Base-by-base conservation (phyloP, 2,797 vertebrate species). In the Sciaenops ocellatus region DNA sequence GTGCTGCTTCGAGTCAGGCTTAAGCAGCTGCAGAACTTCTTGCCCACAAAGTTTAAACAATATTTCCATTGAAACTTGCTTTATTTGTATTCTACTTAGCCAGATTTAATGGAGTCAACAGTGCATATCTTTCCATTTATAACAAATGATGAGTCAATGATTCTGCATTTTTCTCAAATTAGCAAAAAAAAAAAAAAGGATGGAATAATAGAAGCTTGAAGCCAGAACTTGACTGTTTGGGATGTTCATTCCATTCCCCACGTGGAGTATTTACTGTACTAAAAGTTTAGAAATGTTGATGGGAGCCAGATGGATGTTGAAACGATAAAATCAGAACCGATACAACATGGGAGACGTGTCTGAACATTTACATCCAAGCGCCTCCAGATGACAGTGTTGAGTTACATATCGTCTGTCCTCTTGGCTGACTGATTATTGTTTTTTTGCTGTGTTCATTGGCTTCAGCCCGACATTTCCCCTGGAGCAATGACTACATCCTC, bases 381-480 rank as follows among this genome's bases (percentile, higher is more conserved):
- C 90, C 93, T 78, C 78, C 73, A 87, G 92, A 69, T 85, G 92
- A 26, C 90, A 89, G 89, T 91, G 82, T 91, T 91, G 83, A 84
- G 87, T 85, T 30, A 73, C 3, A 52, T 15, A 71, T 28, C 0
- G 6, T 10, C 62, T 57, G 3, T 50, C 59, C 50, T 52, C 54
- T 8, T 54, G 15, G 68, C 56, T 75, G 20, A 28, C 20, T 66
- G 11, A 15, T 22, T 16, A 22, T 68, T 66, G 50, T 60, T 81
- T 38, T 38, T 60, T 51, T 46, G n/a, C 41, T 59, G n/a, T 55
- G 41, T 57, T 82, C 44, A 64, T 52, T 73, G 70, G 73, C 73
- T 74, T 2, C 57, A 75, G 63, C 28, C 20, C 73, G 65, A 74
- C 55, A 47, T 79, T 77, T 85, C 57, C 79, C 78, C 50, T 44